Evolutionary conservation across 2,888 invertebrate species (phyloP).

Genomic region (Drosophila sordidula): DNA sequence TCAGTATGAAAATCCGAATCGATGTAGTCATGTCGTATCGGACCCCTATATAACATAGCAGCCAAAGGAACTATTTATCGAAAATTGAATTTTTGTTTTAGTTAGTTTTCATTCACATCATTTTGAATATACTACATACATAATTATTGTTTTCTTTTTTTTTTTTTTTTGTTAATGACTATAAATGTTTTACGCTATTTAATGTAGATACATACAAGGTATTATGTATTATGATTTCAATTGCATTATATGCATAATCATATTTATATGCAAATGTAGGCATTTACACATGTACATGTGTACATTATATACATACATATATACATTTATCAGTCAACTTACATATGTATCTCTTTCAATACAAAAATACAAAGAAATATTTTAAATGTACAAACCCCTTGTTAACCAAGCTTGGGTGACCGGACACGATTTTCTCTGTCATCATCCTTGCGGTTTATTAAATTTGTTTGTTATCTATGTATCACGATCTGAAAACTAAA

Average conservation of each 20-base stretch:
- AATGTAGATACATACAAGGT: background rate
- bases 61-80: too few relatives aligned
- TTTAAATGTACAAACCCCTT: constrained; percentile 61
- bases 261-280: background rate
- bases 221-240: too few relatives aligned
- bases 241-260: too few relatives aligned
- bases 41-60: too few relatives aligned
- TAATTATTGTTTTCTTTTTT: too few relatives aligned
- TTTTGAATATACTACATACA: too few relatives aligned
- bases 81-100: too few relatives aligned
- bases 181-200: background rate
- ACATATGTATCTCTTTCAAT: background rate
- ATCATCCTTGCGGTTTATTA: constrained; percentile 56
- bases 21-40: too few relatives aligned
- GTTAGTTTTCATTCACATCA: too few relatives aligned
- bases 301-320: background rate
- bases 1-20: too few relatives aligned
- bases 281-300: background rate
- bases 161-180: too few relatives aligned
- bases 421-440: constrained; percentile 71
- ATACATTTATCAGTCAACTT: background rate
- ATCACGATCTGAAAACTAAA: constrained; percentile 27
- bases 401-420: constrained; percentile 66
- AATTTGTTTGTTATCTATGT: constrained; percentile 29
- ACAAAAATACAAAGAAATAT: background rate